A percentile compares a stretch with the other conserved stretches of the same genome.
These are phyloP conservation scores for Garra rufa DNA, from an alignment of 2,113 vertebrate genomes.

Conservation along the genomic window DNA sequence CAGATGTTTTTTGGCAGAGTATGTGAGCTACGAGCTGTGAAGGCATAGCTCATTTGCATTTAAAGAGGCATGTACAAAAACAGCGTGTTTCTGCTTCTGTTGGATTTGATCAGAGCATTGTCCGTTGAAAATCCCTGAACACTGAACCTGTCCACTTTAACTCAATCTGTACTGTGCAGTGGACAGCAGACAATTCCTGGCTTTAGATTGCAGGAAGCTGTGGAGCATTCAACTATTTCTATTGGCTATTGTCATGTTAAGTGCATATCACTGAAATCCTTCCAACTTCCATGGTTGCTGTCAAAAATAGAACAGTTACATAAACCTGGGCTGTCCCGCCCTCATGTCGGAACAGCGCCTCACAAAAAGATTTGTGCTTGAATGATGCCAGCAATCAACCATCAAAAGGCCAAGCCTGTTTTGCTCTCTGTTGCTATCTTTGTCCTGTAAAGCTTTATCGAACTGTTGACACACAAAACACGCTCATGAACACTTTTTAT, in stretches of 20 bases:
- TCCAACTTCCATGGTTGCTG: neutral
- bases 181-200: neutral
- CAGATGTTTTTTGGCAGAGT: too few species aligned
- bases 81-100: too few species aligned
- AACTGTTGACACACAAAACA: conserved; percentile 38
- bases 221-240: neutral
- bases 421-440: conserved; percentile 32
- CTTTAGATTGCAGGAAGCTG: conserved; percentile 22
- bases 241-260: conserved; percentile 17
- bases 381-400: conserved; percentile 54
- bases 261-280: conserved; percentile 1
- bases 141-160: neutral
- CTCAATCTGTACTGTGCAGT: neutral
- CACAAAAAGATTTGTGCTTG: conserved; percentile 47
- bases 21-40: too few species aligned
- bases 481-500: neutral
- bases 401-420: conserved; percentile 52
- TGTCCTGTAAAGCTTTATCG: conserved; percentile 41
- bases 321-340: conserved; percentile 14
- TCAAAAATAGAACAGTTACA: conserved; percentile 48
- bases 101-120: too few species aligned
- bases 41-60: too few species aligned
- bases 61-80: too few species aligned
- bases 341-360: conserved; percentile 40
- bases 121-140: too few species aligned